Base-by-base conservation (phyloP, 2,797 vertebrate species). In the Argya squamiceps region DNA sequence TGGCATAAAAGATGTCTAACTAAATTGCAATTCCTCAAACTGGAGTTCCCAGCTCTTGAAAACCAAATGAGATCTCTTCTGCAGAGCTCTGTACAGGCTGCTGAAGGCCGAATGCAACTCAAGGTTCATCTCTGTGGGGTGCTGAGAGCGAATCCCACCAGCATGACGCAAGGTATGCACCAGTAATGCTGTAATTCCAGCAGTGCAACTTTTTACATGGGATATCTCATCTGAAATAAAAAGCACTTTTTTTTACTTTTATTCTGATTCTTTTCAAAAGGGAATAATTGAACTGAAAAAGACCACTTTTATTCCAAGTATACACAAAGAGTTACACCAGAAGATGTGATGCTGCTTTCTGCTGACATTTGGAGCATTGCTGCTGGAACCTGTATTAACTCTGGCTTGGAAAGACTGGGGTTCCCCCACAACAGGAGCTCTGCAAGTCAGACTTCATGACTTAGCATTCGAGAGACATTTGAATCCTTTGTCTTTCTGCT, bases 111-210 rank as follows among this genome's bases (percentile, higher is more conserved):
- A 64, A 59, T 30, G 30, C 30, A 68, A n/a, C 19, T 89, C 20
- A n/a, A 36, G 11, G n/a, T n/a, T 93, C 20, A 36, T 23, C 53
- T 81, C 50, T 36, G 21, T 3, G 19, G 50, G 47, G 37, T 49
- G 56, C 15, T 29, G 32, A 59, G 46, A 76, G 18, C n/a, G 20
- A 78, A 68, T 52, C 77, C 34, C 37, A 74, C 15, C n/a, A 63
- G 49, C 10, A 52, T 0, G 0, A 67, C 0, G 4, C 37, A 75
- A 63, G 9, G 7, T 7, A 5, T 34, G 63, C 20, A 34, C 32
- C 1, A 0, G 10, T 4, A 70, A 15, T 14, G 14, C 36, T 43
- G 27, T 10, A 69, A 69, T 77, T 65, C 27, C 60, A 87, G n/a
- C 21, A 59, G 11, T 10, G 30, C 39, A 32, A 32, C 20, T 52